Evolutionary conservation across 1,140 invertebrate genomes (phyloP), one percentile per base, ranked within the genome.

Genomic region (Planococcus citri): DNA sequence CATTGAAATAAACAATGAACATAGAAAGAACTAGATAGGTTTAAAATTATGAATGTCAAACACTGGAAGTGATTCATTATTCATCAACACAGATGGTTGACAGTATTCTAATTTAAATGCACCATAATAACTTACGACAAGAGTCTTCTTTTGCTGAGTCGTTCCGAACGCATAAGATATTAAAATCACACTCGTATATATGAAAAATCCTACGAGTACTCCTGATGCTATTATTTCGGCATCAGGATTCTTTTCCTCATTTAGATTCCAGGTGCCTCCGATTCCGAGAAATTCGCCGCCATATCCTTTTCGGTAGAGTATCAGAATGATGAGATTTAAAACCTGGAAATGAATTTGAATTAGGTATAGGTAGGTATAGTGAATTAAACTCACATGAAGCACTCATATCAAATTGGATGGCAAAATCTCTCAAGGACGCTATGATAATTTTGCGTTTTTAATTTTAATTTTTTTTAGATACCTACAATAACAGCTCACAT

Each of bases 241-340:
- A 75, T 92, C 90, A 0, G 88, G 85, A 77, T 86, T 89, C 79
- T 92, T 92, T 74, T 89, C 88, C 77, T 92, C 90, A 74, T 90
- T 88, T n/a, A 91, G 78, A 78, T 93, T 92, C 89, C 90, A 92
- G 9, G 88, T 90, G 29, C 89, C 90, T 41, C 90, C 89, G 20
- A 91, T 87, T 27, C 90, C 90, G 51, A 93, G 80, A 76, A 93
- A 92, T 74, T 86, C 83, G 1, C 89, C 89, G 60, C 85, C 82
- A 76, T 87, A 87, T n/a, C 90, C 90, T 51, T 86, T 87, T 72
- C 90, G 84, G 78, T 93, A 92, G 0, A 92, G 79, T 58, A 91
- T 85, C 27, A 92, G 75, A 69, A 92, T 86, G 14, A 92, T 87
- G 68, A 92, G 79, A 77, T 91, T 92, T 58, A 93, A 73, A 12